phyloP scores from a whole-genome alignment of 2,888 invertebrate genomes.

The Actias luna region DNA sequence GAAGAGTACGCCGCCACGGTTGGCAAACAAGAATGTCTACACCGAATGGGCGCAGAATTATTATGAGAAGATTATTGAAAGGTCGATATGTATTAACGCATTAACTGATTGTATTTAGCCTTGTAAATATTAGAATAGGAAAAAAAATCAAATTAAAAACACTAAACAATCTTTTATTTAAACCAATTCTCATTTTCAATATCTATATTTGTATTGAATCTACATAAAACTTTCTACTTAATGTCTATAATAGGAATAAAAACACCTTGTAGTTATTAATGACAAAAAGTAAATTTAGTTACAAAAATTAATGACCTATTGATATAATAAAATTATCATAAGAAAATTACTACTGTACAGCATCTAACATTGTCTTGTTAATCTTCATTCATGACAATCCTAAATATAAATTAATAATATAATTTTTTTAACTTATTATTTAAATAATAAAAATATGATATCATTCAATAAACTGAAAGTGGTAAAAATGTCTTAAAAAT shows the following conservation, averaged over 20 bases:
- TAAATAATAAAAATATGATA: too few species aligned
- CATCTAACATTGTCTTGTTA: not conserved
- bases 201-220: constrained; percentile 12
- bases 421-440: too few species aligned
- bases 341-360: not conserved
- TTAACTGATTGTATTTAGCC: constrained; percentile 51
- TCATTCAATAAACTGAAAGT: too few species aligned
- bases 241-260: constrained; percentile 41
- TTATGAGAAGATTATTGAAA: constrained; percentile 90
- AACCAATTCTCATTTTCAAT: not conserved
- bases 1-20: constrained; percentile 86
- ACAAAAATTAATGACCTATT: not conserved
- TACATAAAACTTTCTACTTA: constrained; percentile 48
- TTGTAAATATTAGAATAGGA: too few species aligned
- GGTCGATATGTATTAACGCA: constrained; percentile 87
- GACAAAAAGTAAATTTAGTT: too few species aligned
- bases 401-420: too few species aligned
- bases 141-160: constrained; percentile 1
- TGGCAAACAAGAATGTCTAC: constrained; percentile 87
- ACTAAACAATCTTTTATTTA: constrained; percentile 36
- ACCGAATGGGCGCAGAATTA: constrained; percentile 83
- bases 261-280: too few species aligned
- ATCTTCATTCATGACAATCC: too few species aligned
- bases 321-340: not conserved
- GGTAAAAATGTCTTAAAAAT: too few species aligned